Conservation (phyloP, 2,888 invertebrate species). For the Toxonevra muliebris region DNA sequence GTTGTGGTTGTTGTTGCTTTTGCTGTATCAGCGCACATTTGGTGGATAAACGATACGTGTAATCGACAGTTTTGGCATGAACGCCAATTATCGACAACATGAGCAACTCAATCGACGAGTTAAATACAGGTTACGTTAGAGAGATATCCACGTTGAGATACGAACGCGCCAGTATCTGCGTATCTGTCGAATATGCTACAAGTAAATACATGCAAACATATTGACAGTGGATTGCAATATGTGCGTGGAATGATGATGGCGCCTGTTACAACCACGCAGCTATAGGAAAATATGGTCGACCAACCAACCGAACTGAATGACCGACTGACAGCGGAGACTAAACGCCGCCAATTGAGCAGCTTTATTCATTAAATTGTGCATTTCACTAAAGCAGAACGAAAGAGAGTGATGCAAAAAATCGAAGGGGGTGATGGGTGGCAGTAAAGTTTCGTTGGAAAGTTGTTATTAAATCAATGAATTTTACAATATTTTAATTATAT, state of each 20-base stretch:
- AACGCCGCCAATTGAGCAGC: conserved; percentile 24
- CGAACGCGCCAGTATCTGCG: no score
- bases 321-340: conserved; percentile 8
- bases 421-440: no score
- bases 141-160: conserved; percentile 16
- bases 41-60: conserved; percentile 18
- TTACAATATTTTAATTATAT: no score
- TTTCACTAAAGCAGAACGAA: no score
- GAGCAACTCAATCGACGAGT: conserved; percentile 44
- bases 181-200: no score
- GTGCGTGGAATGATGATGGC: no score
- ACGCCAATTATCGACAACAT: conserved; percentile 43
- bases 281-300: no score
- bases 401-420: no score
- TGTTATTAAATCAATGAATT: no score
- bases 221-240: no score
- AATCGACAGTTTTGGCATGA: conserved; percentile 36
- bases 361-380: conserved; percentile 1
- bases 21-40: not conserved
- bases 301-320: not conserved
- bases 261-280: no score
- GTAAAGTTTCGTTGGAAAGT: no score
- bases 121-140: conserved; percentile 41
- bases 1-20: conserved; percentile 1
- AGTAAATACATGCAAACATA: not conserved